phyloP scores from a whole-genome alignment of 2,113 vertebrate genomes.

The Terrapene triunguis region DNA sequence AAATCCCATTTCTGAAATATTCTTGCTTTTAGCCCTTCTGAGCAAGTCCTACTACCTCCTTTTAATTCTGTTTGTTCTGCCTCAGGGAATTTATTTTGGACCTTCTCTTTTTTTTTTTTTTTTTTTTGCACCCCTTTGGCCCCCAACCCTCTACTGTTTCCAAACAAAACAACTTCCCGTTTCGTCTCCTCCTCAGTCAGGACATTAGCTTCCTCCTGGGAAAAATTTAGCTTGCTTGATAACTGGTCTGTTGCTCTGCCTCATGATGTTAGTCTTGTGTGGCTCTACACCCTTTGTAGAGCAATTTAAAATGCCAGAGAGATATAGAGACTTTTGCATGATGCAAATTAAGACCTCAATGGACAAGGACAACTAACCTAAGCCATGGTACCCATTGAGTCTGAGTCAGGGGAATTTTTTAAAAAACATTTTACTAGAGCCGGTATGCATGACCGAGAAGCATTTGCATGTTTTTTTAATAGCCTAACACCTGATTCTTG shows the following conservation, averaged over 20 bases:
- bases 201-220: constrained; percentile 49
- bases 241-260: constrained; percentile 16
- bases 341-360: background rate
- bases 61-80: constrained; percentile 56
- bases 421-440: constrained; percentile 18
- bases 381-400: background rate
- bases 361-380: background rate
- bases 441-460: background rate
- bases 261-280: background rate
- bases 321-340: background rate
- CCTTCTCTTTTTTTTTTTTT: background rate
- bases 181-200: constrained; percentile 63
- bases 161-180: constrained; percentile 56
- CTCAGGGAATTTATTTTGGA: constrained; percentile 70
- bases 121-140: background rate
- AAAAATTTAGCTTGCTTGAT: constrained; percentile 48
- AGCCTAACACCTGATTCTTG: constrained; percentile 65
- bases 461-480: constrained; percentile 57
- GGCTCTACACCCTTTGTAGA: background rate
- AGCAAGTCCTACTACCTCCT: constrained; percentile 35
- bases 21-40: background rate
- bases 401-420: constrained; percentile 10
- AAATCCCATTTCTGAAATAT: constrained; percentile 14
- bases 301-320: constrained; percentile 34
- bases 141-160: constrained; percentile 40